Conservation (phyloP, 2,888 invertebrate genomes). For the Patella depressa region DNA sequence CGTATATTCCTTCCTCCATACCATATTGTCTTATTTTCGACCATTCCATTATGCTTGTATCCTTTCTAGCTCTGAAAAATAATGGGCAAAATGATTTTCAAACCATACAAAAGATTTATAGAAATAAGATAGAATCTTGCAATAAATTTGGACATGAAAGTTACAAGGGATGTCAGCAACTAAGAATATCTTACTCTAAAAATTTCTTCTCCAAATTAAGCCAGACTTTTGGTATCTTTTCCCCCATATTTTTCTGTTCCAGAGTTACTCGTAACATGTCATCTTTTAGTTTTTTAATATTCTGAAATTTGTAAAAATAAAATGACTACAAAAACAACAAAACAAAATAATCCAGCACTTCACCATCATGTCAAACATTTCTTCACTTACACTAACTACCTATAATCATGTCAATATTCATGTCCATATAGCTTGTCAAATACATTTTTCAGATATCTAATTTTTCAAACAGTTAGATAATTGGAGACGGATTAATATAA, state of each 20-base stretch:
- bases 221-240: slow-evolving; percentile 70
- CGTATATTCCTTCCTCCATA: slow-evolving; percentile 60
- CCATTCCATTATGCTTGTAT: slow-evolving; percentile 55
- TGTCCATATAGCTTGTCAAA: too few relatives aligned
- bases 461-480: too few relatives aligned
- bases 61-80: slow-evolving; percentile 45
- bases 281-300: slow-evolving; percentile 59
- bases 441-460: too few relatives aligned
- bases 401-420: too few relatives aligned
- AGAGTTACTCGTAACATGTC: slow-evolving; percentile 61
- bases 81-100: neutral
- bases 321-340: neutral
- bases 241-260: slow-evolving; percentile 69
- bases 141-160: too few relatives aligned
- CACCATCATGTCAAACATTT: too few relatives aligned
- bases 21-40: slow-evolving; percentile 48
- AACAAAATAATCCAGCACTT: too few relatives aligned
- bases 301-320: slow-evolving; percentile 42
- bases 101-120: neutral
- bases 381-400: too few relatives aligned
- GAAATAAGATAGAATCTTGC: too few relatives aligned
- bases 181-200: slow-evolving; percentile 48
- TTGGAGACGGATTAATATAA: too few relatives aligned
- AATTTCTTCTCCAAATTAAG: slow-evolving; percentile 67
- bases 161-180: neutral